Conservation (phyloP, 2,888 invertebrate genomes). For the Crossocerus cetratus region DNA sequence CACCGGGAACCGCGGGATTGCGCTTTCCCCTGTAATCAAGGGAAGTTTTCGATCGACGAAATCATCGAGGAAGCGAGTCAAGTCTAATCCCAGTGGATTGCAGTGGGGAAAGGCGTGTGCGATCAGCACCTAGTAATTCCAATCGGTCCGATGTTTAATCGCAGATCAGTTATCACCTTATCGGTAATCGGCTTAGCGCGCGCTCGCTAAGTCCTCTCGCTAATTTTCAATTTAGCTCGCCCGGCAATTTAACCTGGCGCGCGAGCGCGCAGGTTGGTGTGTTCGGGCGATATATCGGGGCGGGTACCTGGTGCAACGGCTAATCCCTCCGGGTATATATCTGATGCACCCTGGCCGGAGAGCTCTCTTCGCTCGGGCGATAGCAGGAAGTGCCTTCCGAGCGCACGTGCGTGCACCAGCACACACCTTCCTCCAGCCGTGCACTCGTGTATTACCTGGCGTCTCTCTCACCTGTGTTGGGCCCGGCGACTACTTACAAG, state of each 20-base stretch:
- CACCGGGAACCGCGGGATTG: too few relatives aligned
- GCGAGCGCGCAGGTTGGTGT: too few relatives aligned
- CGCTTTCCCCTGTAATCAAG: too few relatives aligned
- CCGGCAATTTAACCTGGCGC: too few relatives aligned
- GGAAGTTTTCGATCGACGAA: too few relatives aligned
- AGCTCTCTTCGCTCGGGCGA: constrained; percentile 22
- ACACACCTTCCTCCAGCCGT: constrained; percentile 1
- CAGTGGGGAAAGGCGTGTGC: too few relatives aligned
- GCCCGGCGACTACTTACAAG: too few relatives aligned
- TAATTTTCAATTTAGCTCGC: constrained; percentile 22
- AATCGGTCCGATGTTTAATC: too few relatives aligned
- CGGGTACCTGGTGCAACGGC: not conserved
- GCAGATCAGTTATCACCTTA: not conserved
- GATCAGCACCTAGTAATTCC: too few relatives aligned
- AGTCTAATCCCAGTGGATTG: too few relatives aligned
- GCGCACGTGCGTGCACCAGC: constrained; percentile 25
- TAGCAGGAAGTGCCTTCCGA: constrained; percentile 45
- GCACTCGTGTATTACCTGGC: not conserved
- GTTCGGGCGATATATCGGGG: not conserved
- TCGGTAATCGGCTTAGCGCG: not conserved
- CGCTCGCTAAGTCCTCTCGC: constrained; percentile 1
- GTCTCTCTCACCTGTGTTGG: too few relatives aligned
- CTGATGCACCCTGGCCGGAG: constrained; percentile 12
- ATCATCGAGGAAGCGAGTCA: too few relatives aligned
- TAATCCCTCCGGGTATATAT: constrained; percentile 17